phyloP scores from a whole-genome alignment of 2,113 vertebrate species.

The Campylorhamphus procurvoides region DNA sequence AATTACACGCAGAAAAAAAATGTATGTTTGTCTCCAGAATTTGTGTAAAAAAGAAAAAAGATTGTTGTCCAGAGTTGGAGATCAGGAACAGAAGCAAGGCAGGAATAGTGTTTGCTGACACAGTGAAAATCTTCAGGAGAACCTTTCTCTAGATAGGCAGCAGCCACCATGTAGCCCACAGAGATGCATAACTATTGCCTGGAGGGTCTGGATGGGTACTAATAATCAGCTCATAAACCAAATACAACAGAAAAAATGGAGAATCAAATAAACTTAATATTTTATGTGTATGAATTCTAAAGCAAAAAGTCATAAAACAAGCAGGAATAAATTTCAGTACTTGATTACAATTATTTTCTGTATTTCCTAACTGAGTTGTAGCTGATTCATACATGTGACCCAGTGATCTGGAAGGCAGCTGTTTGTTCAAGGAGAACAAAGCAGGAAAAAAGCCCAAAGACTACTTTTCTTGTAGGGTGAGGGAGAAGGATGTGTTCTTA shows the following conservation, averaged over 20 bases:
- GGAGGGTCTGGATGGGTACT: not conserved
- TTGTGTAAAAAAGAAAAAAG: not conserved
- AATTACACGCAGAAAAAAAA: not conserved
- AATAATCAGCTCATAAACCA: not conserved
- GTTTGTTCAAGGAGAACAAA: not conserved
- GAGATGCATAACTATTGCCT: not conserved
- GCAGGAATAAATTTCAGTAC: not conserved
- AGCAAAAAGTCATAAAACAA: not conserved
- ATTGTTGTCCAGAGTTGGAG: not conserved
- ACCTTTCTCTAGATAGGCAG: not conserved
- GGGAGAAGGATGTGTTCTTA: not conserved
- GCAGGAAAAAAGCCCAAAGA: not conserved
- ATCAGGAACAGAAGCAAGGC: not conserved
- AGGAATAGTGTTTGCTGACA: not conserved
- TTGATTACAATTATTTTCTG: not conserved
- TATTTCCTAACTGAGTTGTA: not conserved
- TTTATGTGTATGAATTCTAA: not conserved
- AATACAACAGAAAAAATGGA: not conserved
- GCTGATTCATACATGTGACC: not conserved
- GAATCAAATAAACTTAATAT: not conserved
- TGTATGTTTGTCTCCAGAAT: not conserved
- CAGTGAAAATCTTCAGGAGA: not conserved
- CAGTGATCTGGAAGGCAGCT: not conserved
- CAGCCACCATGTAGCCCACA: not conserved
- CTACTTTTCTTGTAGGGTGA: fast-evolving